Evolutionary conservation across 1,140 invertebrate genomes (phyloP).

Genomic region (Pogonus chalceus): DNA sequence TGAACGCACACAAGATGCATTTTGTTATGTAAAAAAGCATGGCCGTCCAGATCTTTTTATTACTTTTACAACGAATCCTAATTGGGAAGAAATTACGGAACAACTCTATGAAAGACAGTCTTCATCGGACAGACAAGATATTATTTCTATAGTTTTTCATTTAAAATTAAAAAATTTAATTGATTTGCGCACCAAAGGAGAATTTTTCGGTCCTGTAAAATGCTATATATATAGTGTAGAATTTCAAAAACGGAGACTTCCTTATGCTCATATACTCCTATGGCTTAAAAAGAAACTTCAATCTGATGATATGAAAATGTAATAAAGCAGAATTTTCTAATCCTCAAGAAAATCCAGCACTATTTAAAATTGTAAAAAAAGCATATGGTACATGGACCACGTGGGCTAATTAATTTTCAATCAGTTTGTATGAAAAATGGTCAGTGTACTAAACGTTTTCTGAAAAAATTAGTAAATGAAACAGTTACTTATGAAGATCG

Average conservation of each 20-base stretch:
- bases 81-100: slow-evolving; percentile 28
- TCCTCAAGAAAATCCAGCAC: slow-evolving; percentile 16
- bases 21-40: slow-evolving; percentile 33
- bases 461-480: slow-evolving; percentile 16
- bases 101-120: slow-evolving; percentile 26
- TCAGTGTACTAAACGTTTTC: slow-evolving; percentile 21
- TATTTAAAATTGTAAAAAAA: slow-evolving; percentile 22
- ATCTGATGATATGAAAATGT: slow-evolving; percentile 26
- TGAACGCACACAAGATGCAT: slow-evolving; percentile 36
- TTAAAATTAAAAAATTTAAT: slow-evolving; percentile 24
- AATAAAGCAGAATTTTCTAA: slow-evolving; percentile 38
- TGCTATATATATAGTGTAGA: slow-evolving; percentile 37
- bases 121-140: slow-evolving; percentile 24
- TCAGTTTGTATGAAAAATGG: slow-evolving; percentile 31
- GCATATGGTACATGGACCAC: slow-evolving; percentile 29
- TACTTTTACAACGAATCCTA: slow-evolving; percentile 38
- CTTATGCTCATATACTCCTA: slow-evolving; percentile 38
- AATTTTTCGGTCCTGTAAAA: slow-evolving; percentile 24
- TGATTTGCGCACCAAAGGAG: slow-evolving; percentile 12
- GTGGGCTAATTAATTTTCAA: slow-evolving; percentile 24
- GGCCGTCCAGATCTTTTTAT: slow-evolving; percentile 35
- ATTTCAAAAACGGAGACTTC: slow-evolving; percentile 42
- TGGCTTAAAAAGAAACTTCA: slow-evolving; percentile 30
- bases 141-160: slow-evolving; percentile 20
- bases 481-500: slow-evolving; percentile 19